Conservation (phyloP, 2,888 invertebrate species). For the Eudasyphora cyanicolor region DNA sequence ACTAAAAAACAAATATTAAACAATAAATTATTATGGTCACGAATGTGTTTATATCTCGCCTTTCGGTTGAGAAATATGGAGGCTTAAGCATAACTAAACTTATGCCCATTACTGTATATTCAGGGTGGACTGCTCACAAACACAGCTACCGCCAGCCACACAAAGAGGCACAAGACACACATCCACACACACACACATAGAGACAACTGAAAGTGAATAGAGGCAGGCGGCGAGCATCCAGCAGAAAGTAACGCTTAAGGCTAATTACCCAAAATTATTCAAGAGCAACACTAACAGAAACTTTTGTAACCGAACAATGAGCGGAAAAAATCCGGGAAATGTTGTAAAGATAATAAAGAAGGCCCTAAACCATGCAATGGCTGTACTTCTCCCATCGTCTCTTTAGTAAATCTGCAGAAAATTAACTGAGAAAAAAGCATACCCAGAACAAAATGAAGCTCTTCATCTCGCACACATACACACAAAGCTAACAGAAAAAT, state of each 20-base stretch:
- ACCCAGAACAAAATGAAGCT: not conserved
- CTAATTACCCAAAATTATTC: conserved; percentile 66
- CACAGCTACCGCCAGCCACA: no score
- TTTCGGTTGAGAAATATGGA: no score
- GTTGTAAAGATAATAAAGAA: conserved; percentile 46
- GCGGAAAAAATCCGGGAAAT: conserved; percentile 41
- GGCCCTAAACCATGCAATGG: not conserved
- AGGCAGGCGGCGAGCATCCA: no score
- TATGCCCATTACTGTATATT: not conserved
- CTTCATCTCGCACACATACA: conserved; percentile 2
- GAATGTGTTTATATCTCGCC: no score
- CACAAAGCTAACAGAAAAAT: conserved; percentile 17
- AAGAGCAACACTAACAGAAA: conserved; percentile 62
- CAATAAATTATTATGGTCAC: no score
- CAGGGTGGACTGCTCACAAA: no score
- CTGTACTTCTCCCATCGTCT: no score
- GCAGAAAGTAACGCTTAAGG: conserved; percentile 62
- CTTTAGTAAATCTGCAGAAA: no score
- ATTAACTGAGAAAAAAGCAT: conserved; percentile 24
- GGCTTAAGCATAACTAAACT: not conserved
- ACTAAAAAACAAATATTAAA: no score
- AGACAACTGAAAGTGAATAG: conserved; percentile 16
- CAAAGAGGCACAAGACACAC: not conserved
- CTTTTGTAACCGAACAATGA: conserved; percentile 10
- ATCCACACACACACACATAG: not conserved